These are phyloP conservation scores for Leptinotarsa juncta DNA, from an alignment of 2,888 invertebrate species.

Conservation along the genomic window DNA sequence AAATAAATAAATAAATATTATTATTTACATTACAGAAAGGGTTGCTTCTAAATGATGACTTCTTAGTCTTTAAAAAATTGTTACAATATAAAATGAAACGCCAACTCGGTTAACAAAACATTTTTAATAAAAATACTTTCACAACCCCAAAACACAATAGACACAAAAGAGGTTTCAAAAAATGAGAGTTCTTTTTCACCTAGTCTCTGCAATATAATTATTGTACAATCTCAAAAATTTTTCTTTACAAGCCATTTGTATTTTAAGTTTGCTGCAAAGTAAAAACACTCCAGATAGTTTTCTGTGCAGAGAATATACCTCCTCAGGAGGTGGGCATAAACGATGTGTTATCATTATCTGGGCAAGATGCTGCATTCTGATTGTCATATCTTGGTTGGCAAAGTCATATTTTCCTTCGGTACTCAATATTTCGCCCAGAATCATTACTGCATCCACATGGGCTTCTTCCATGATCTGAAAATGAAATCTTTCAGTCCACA, in stretches of 20 bases:
- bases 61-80: too few relatives aligned
- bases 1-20: too few relatives aligned
- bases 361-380: constrained; percentile 84
- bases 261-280: constrained; percentile 87
- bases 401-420: constrained; percentile 87
- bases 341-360: constrained; percentile 95
- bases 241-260: constrained; percentile 83
- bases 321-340: constrained; percentile 97
- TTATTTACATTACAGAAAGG: too few relatives aligned
- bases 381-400: constrained; percentile 84
- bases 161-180: neutral
- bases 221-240: constrained; percentile 85
- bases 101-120: too few relatives aligned
- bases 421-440: constrained; percentile 94
- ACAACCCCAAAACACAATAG: neutral
- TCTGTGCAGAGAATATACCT: constrained; percentile 96
- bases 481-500: constrained; percentile 49
- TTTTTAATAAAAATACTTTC: neutral
- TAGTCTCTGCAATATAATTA: constrained; percentile 67
- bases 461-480: constrained; percentile 88
- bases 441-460: constrained; percentile 96
- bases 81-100: too few relatives aligned
- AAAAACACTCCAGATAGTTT: constrained; percentile 96
- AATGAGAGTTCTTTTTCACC: neutral
- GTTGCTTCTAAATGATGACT: too few relatives aligned